Evolutionary conservation across 2,113 vertebrate genomes (phyloP).

Genomic region (Ptyas mucosa): DNA sequence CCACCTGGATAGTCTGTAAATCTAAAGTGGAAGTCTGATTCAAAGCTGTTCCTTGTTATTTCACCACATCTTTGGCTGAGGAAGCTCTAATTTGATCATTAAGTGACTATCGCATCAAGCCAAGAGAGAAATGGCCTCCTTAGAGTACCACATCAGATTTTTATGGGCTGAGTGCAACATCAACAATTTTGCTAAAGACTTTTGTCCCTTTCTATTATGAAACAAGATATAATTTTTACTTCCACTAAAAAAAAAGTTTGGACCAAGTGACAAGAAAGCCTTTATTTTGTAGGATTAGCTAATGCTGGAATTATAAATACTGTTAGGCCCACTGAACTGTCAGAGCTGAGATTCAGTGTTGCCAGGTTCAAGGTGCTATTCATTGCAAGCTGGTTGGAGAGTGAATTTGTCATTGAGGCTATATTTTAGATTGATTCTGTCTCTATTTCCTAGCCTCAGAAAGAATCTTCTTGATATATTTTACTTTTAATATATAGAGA

Average conservation of each 20-base stretch:
- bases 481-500: background rate
- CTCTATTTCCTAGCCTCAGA: conserved; percentile 4
- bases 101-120: conserved; percentile 44
- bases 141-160: background rate
- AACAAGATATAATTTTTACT: background rate
- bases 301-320: background rate
- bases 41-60: conserved; percentile 18
- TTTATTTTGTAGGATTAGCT: background rate
- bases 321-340: background rate
- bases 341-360: background rate
- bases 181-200: background rate
- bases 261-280: background rate
- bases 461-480: conserved; percentile 34
- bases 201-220: background rate
- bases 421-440: background rate
- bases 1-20: conserved; percentile 62
- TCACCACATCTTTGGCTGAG: conserved; percentile 47
- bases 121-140: conserved; percentile 25
- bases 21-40: conserved; percentile 38
- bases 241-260: background rate
- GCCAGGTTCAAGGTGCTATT: background rate
- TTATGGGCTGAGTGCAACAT: background rate
- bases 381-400: background rate
- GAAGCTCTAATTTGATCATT: conserved; percentile 55
- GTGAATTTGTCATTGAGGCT: accelerated